Evolutionary conservation across 2,797 vertebrate species (phyloP), one percentile per base, ranked within the genome.

Genomic region (Anabacerthia variegaticeps): DNA sequence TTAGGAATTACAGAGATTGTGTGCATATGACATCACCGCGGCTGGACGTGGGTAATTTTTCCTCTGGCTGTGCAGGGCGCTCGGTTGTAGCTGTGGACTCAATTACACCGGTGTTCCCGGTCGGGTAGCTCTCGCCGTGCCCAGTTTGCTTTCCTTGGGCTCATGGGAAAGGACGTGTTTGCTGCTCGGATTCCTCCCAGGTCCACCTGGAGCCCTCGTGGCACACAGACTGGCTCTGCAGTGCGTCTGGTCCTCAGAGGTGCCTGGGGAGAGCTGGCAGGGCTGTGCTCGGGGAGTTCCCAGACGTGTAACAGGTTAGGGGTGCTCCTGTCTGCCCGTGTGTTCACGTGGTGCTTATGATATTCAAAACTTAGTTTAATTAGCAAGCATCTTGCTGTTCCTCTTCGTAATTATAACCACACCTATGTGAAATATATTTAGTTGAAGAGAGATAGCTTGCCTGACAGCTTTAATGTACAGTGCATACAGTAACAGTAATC

Each of bases 11-110:
- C 62, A 49, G 44, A 93, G 91, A 81, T 51, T 48, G 73, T 92
- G 62, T 55, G 71, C 54, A 27, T 46, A 51, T 96, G 96, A 95
- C 92, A 82, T 84, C 93, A 91, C 52, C 71, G 30, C 55, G 51
- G 59, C 78, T 92, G 73, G 75, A 44, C 55, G 12, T 23, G 76
- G 63, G 39, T 56, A 26, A 51, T 80, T 83, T 76, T 15, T 56
- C 28, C 73, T 15, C 48, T 22, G 32, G 59, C 61, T 36, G 12
- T 37, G 61, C 44, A 24, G 87, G 39, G 74, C 52, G 75, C 34
- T 79, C 7, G 10, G 14, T 23, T 73, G 3, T 37, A 61, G 32
- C 65, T 56, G 73, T 12, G 72, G 39, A 34, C 24, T 74, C 49
- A 1, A 0, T 48, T 59, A 7, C 48, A 51, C 72, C 17, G 26